Evolutionary conservation across 2,113 vertebrate species (phyloP).

Genomic region (Uria aalge): DNA sequence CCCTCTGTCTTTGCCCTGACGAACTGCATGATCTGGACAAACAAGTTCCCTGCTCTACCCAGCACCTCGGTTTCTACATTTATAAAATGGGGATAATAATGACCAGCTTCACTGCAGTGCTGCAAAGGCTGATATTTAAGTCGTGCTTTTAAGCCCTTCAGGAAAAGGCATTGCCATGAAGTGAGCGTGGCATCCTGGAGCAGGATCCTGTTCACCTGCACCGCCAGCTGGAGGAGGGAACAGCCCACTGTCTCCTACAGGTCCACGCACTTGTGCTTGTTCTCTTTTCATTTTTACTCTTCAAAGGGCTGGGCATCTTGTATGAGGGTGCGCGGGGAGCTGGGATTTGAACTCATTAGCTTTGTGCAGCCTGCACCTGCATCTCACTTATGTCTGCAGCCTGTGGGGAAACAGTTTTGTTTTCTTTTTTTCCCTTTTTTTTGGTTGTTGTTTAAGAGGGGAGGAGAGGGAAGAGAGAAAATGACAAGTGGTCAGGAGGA

Average conservation of each 20-base stretch:
- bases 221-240: not conserved
- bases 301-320: not conserved
- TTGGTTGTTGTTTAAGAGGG: not conserved
- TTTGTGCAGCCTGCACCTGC: constrained; percentile 23
- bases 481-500: not conserved
- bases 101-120: not conserved
- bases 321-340: not conserved
- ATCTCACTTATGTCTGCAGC: not conserved
- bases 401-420: not conserved
- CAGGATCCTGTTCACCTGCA: not conserved
- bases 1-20: not conserved
- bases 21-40: not conserved
- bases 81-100: not conserved
- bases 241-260: not conserved
- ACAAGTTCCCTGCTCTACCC: not conserved
- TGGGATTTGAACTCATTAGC: not conserved
- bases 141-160: not conserved
- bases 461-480: not conserved
- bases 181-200: not conserved
- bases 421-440: not conserved
- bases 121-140: not conserved
- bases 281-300: not conserved
- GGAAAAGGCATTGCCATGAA: not conserved
- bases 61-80: not conserved
- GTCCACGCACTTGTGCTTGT: not conserved